Evolutionary conservation across 2,888 invertebrate species (phyloP).

Genomic region (Lissonota sp.): DNA sequence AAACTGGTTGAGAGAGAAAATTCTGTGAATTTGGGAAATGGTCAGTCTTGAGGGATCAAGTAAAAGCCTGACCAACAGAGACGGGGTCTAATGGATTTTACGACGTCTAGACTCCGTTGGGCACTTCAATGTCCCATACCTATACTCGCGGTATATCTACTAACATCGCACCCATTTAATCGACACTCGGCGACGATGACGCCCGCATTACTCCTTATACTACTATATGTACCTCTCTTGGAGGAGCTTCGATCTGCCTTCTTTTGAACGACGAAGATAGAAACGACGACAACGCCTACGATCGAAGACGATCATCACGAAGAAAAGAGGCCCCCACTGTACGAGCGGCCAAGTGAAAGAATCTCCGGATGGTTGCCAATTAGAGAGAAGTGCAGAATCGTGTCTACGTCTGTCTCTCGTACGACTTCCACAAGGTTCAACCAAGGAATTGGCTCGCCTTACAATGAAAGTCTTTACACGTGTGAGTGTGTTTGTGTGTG

Average conservation of each 20-base stretch:
- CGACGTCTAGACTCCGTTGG: constrained; percentile 56
- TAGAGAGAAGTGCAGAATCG: constrained; percentile 75
- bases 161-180: constrained; percentile 45
- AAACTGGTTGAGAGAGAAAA: background rate
- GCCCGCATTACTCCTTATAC: constrained; percentile 25
- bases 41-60: constrained; percentile 34
- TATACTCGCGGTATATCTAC: constrained; percentile 23
- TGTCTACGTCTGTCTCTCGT: constrained; percentile 68
- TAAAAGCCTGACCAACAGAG: constrained; percentile 42
- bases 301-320: constrained; percentile 42
- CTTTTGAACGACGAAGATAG: background rate
- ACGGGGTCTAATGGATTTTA: constrained; percentile 59
- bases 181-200: constrained; percentile 47
- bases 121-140: constrained; percentile 38
- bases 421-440: constrained; percentile 62
- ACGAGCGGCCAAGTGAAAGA: constrained; percentile 63
- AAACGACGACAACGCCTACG: constrained; percentile 30
- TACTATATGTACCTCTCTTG: constrained; percentile 28
- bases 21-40: constrained; percentile 34
- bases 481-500: constrained; percentile 10
- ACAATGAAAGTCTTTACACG: constrained; percentile 30
- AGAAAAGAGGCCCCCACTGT: constrained; percentile 20
- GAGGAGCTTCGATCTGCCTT: constrained; percentile 42
- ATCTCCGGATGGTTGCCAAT: constrained; percentile 72
- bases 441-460: constrained; percentile 54